These are phyloP conservation scores for Lasioglossum calceatum DNA, from an alignment of 2,888 invertebrate genomes.

Conservation along the genomic window DNA sequence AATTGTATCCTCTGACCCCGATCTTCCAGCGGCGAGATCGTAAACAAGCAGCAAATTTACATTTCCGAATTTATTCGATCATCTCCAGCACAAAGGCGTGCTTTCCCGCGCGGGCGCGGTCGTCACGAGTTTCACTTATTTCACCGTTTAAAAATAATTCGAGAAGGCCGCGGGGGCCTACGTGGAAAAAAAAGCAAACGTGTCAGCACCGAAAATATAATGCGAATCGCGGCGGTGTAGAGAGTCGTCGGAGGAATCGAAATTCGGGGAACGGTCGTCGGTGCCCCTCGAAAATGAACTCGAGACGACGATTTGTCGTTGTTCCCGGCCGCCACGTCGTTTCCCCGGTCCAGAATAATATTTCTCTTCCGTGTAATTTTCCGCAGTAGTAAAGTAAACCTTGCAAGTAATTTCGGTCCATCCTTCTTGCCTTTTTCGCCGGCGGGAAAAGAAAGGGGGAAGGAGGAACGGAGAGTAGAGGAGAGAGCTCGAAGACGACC, in stretches of 20 bases:
- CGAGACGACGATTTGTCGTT: conserved; percentile 5
- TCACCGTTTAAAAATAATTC: conserved; percentile 27
- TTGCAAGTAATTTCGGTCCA: conserved; percentile 61
- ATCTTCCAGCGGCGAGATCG: not conserved
- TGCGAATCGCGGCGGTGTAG: not conserved
- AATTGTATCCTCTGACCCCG: not conserved
- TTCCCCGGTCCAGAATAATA: conserved; percentile 17
- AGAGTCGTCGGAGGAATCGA: not conserved
- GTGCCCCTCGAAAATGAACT: not conserved
- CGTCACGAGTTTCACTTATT: conserved; percentile 18
- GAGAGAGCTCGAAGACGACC: conserved; percentile 13
- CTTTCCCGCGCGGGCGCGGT: not conserved
- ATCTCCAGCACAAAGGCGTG: not conserved
- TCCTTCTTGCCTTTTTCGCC: conserved; percentile 58
- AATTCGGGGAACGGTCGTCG: conserved; percentile 17
- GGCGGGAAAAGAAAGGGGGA: conserved; percentile 6
- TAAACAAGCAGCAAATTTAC: not conserved
- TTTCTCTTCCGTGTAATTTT: conserved; percentile 52
- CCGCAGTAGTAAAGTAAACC: conserved; percentile 50
- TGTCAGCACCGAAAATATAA: conserved; percentile 31
- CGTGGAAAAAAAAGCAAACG: conserved; percentile 20
- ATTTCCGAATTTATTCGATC: conserved; percentile 8
- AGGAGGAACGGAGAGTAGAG: not conserved
- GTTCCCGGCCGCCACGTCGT: not conserved
- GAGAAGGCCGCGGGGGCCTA: not conserved